Conservation (phyloP, 2,113 vertebrate species). For the Lasiurus borealis region DNA sequence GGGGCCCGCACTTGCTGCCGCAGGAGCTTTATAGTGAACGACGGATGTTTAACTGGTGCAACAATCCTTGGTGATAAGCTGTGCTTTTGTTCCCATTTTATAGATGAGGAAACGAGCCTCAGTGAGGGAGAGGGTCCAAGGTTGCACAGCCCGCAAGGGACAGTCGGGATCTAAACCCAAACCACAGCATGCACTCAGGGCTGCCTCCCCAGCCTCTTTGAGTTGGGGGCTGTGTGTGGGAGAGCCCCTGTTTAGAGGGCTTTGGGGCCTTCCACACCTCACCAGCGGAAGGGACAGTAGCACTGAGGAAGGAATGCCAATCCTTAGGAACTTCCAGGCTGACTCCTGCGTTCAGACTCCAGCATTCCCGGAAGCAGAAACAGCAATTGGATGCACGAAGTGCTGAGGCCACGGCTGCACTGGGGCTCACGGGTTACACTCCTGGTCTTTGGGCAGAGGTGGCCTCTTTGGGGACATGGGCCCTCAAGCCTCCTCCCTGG, state of each 20-base stretch:
- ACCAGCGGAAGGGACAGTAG: not conserved
- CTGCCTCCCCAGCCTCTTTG: not conserved
- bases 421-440: not conserved
- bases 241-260: not conserved
- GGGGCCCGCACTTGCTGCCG: not conserved
- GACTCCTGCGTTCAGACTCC: not conserved
- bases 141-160: not conserved
- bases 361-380: not conserved
- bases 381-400: not conserved
- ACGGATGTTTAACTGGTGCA: not conserved
- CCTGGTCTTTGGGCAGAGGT: not conserved
- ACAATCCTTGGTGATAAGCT: not conserved
- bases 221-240: not conserved
- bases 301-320: too few species aligned
- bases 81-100: not conserved
- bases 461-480: not conserved
- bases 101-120: not conserved
- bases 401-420: not conserved
- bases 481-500: not conserved
- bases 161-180: not conserved
- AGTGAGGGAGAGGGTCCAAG: not conserved
- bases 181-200: too few species aligned
- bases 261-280: not conserved
- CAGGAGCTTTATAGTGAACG: accelerated
- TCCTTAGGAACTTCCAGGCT: not conserved